These are phyloP conservation scores for Meteorus colon DNA, from an alignment of 2,888 invertebrate species.

Conservation along the genomic window DNA sequence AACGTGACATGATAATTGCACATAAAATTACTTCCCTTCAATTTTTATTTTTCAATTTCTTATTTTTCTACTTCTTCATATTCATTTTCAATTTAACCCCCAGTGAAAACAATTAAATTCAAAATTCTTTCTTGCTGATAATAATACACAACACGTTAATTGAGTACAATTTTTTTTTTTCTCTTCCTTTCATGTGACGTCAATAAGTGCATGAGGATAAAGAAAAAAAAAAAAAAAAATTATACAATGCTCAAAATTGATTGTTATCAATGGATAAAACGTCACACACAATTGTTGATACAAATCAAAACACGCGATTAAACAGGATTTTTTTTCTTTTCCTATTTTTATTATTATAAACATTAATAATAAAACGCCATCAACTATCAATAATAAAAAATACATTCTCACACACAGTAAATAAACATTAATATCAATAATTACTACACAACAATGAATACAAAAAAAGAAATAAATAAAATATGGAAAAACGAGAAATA, in stretches of 20 bases:
- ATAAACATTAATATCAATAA: not conserved
- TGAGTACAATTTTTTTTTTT: not conserved
- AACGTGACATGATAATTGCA: conserved; percentile 63
- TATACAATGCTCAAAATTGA: too few relatives aligned
- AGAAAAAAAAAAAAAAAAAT: too few relatives aligned
- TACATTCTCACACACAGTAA: not conserved
- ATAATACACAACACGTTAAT: not conserved
- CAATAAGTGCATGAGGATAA: too few relatives aligned
- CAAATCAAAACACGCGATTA: not conserved
- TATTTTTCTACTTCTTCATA: not conserved
- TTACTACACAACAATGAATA: not conserved
- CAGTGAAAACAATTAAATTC: not conserved
- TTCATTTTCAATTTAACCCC: not conserved
- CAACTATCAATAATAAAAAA: too few relatives aligned
- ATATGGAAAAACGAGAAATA: not conserved
- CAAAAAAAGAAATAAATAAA: not conserved
- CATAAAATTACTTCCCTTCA: too few relatives aligned
- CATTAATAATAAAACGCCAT: too few relatives aligned
- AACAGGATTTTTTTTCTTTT: not conserved
- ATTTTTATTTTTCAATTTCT: not conserved
- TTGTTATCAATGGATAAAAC: too few relatives aligned
- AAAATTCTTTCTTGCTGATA: not conserved
- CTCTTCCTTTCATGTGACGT: too few relatives aligned
- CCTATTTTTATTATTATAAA: not conserved
- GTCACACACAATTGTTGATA: too few relatives aligned